phyloP scores from a whole-genome alignment of 2,113 vertebrate genomes.

The Saimiri boliviensis region DNA sequence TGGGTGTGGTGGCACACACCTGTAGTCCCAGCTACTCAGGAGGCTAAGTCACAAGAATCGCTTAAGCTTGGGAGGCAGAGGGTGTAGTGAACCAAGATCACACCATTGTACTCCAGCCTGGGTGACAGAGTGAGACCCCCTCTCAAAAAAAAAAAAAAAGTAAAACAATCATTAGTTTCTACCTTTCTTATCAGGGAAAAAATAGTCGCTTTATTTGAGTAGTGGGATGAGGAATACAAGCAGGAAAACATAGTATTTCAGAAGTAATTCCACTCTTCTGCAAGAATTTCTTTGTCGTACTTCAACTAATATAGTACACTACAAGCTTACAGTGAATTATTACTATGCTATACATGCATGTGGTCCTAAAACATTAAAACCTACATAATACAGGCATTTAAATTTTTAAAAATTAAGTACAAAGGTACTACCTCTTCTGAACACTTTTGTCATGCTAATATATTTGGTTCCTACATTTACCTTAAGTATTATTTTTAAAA shows the following conservation, averaged over 20 bases:
- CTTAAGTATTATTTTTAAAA: slow-evolving; percentile 35
- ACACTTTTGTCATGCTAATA: neutral
- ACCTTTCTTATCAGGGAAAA: slow-evolving; percentile 35
- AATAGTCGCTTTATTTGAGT: neutral
- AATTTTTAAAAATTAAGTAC: neutral
- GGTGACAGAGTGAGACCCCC: too few relatives aligned
- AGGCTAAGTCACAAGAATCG: too few relatives aligned
- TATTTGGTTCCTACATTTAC: slow-evolving; percentile 13
- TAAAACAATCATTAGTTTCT: slow-evolving; percentile 19
- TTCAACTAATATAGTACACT: neutral
- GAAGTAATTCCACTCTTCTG: slow-evolving; percentile 22
- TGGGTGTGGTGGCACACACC: too few relatives aligned
- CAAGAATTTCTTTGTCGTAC: neutral
- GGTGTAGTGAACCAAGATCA: too few relatives aligned
- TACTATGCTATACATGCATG: neutral
- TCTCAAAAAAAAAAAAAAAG: neutral
- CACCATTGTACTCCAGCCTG: too few relatives aligned
- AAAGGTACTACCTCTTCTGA: neutral
- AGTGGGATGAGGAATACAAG: neutral
- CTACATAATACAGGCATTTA: neutral
- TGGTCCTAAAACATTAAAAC: neutral
- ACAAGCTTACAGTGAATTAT: neutral
- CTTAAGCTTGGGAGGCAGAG: too few relatives aligned
- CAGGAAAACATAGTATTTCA: neutral
- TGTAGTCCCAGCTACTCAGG: too few relatives aligned